Base-by-base conservation (phyloP, 2,113 vertebrate species). In the Atrichornis clamosus region DNA sequence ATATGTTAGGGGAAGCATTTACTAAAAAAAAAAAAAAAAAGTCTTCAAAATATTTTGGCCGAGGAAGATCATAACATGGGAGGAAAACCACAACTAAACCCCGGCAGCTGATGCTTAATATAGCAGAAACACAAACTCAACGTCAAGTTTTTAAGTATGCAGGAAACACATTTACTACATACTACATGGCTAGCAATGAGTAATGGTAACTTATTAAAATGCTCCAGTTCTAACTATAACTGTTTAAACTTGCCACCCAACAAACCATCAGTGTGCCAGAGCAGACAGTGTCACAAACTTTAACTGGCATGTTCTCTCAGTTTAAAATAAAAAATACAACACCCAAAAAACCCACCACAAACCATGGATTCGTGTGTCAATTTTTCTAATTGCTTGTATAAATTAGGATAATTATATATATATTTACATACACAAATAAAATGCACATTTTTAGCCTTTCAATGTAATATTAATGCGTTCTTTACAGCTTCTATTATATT, bases 321-420 rank as follows among this genome's bases (percentile, higher is more conserved):
- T 47, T 84, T 21, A 53, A 76, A 82, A 47, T 30, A 41, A 9
- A 80, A 49, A 65, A 42, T 5, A 46, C 5, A 62, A 16, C 5
- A 39, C 15, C 8, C 30, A 24, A 55, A 69, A 84, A 24, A 5
- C 0, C 11, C 44, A 75, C 7, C 13, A 73, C 6, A 85, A 86
- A 63, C 4, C 32, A 52, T 0, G 1, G 24, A 67, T 50, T 59
- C 1, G 1, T 41, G 11, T 6, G 21, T 12, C 15, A 6, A 15
- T 22, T 81, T 53, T 83, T 50, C 5, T n/a, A 39, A 33, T 52
- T 3, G 2, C 19, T 50, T 53, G 17, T 16, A n/a, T 21, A 49
- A 70, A 62, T 32, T 17, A 63, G 6, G 1, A 9, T 16, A 17
- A 10, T 26, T 35, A 22, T 58, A 37, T 27, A 76, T 6, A 22